Conservation (phyloP, 1,140 invertebrate genomes). For the Gryon sp. region DNA sequence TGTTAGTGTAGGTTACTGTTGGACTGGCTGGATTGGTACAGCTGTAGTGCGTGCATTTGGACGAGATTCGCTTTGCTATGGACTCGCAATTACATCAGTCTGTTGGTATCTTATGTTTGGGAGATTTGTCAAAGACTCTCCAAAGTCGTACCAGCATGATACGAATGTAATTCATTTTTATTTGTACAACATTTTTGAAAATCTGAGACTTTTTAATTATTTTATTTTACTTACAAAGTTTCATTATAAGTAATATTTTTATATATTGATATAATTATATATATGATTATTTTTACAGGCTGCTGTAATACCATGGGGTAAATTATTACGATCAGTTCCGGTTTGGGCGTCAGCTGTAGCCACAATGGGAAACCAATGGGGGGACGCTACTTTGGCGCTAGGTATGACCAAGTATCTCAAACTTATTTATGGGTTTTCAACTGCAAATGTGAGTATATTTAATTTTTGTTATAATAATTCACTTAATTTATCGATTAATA, state of each 20-base stretch:
- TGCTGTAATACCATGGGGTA: constrained; percentile 81
- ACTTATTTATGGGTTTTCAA: constrained; percentile 82
- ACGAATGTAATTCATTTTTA: constrained; percentile 72
- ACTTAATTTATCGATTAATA: too few species aligned
- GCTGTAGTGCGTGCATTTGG: constrained; percentile 79
- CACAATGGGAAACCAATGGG: constrained; percentile 83
- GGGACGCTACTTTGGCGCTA: constrained; percentile 81
- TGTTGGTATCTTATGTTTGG: constrained; percentile 86
- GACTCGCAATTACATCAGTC: constrained; percentile 80
- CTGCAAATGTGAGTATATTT: constrained; percentile 78
- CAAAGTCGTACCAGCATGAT: constrained; percentile 77
- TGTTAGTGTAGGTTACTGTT: constrained; percentile 81
- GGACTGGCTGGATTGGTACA: constrained; percentile 81
- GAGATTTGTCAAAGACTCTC: constrained; percentile 83
- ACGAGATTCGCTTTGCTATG: constrained; percentile 82
- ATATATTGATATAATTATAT: constrained; percentile 3
- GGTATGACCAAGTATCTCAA: constrained; percentile 82
- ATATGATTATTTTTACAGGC: constrained; percentile 53
- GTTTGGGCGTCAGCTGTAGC: constrained; percentile 82
- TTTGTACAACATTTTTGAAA: background rate
- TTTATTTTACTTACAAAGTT: background rate
- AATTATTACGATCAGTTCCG: constrained; percentile 80
- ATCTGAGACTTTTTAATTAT: too few species aligned
- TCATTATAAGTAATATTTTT: background rate
- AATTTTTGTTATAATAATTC: background rate